These are phyloP conservation scores for Callithrix jacchus DNA, from an alignment of 2,113 vertebrate genomes.

Conservation along the genomic window DNA sequence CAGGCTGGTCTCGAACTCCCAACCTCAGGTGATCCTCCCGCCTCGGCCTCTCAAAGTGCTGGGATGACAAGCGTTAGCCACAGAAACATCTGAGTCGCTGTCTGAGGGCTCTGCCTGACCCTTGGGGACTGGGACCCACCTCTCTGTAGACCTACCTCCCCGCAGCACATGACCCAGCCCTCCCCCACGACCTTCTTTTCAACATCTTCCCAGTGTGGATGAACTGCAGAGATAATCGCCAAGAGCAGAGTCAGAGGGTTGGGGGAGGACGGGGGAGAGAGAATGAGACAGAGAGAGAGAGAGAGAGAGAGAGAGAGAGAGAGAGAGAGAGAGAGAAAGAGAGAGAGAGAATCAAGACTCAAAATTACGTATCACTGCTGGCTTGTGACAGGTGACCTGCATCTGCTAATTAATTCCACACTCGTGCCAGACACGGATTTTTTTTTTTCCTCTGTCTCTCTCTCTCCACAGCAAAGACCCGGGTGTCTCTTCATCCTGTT, in stretches of 20 bases:
- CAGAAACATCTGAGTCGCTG: fast-evolving
- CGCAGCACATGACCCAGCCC: no score
- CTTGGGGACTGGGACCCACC: fast-evolving
- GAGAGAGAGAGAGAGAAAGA: no score
- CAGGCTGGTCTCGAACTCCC: no score
- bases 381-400: neutral
- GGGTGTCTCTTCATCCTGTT: neutral
- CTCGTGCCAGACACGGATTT: neutral
- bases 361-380: neutral
- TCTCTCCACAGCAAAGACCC: neutral
- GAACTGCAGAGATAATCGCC: fast-evolving
- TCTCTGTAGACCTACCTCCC: neutral
- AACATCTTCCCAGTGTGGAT: neutral
- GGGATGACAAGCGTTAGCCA: no score
- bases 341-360: neutral
- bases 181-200: neutral
- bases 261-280: no score
- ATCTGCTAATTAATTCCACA: conserved; percentile 21
- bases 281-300: no score
- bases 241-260: neutral
- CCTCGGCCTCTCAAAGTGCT: no score
- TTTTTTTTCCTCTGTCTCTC: neutral
- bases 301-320: no score
- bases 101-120: fast-evolving
- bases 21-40: no score